Evolutionary conservation across 2,797 vertebrate genomes (phyloP).

Genomic region (Meda fulgida): DNA sequence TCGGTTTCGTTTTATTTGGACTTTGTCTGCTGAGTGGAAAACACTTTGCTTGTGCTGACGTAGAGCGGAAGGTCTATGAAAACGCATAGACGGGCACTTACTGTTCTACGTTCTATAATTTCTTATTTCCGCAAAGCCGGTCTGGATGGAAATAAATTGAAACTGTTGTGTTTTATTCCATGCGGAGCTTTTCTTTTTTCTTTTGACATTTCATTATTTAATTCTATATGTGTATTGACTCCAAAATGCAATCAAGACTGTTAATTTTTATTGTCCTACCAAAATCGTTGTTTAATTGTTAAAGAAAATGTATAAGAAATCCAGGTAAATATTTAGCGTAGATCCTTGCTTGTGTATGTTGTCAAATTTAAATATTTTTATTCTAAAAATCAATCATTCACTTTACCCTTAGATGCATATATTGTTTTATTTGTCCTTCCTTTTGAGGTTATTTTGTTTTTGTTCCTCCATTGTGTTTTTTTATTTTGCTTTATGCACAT

Average conservation of each 20-base stretch:
- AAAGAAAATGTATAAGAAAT: slow-evolving; percentile 81
- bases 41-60: slow-evolving; percentile 75
- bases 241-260: slow-evolving; percentile 89
- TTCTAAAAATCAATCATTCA: slow-evolving; percentile 81
- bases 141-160: slow-evolving; percentile 80
- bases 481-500: slow-evolving; percentile 77
- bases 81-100: slow-evolving; percentile 84
- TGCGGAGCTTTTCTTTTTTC: slow-evolving; percentile 70
- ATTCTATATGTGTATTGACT: slow-evolving; percentile 80
- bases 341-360: slow-evolving; percentile 82
- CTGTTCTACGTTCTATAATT: slow-evolving; percentile 72
- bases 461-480: slow-evolving; percentile 50
- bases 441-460: slow-evolving; percentile 60
- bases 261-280: slow-evolving; percentile 88
- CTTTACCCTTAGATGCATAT: slow-evolving; percentile 78
- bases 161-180: slow-evolving; percentile 76
- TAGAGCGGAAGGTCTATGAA: slow-evolving; percentile 79
- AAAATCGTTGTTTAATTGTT: slow-evolving; percentile 84
- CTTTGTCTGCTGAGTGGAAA: slow-evolving; percentile 76
- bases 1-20: slow-evolving; percentile 59
- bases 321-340: slow-evolving; percentile 81
- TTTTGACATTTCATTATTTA: slow-evolving; percentile 81
- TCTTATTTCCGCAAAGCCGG: slow-evolving; percentile 74
- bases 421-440: slow-evolving; percentile 77
- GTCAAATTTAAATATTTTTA: slow-evolving; percentile 82